A percentile compares a stretch with the other conserved stretches of the same genome.
phyloP scores from a whole-genome alignment of 2,888 invertebrate genomes.

The Flabesymbios commensalis region DNA sequence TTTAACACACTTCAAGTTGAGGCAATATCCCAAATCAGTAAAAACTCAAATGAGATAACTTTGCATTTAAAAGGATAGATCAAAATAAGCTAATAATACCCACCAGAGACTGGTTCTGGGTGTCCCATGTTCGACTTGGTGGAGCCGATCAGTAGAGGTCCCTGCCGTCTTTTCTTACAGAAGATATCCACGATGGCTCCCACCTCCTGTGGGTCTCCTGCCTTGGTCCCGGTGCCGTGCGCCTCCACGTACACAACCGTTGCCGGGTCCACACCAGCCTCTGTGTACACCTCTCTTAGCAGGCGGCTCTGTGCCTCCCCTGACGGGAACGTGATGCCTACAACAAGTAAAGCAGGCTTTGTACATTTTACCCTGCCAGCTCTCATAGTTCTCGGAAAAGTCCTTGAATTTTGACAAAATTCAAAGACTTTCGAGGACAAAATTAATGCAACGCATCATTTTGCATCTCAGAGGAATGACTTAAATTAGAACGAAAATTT shows the following conservation, averaged over 20 bases:
- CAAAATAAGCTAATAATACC: too few species aligned
- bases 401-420: too few species aligned
- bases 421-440: too few species aligned
- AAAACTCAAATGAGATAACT: too few species aligned
- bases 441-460: too few species aligned
- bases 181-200: constrained; percentile 83
- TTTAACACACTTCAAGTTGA: too few species aligned
- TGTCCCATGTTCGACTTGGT: constrained; percentile 99
- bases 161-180: constrained; percentile 49
- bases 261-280: constrained; percentile 78
- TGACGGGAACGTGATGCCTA: constrained; percentile 66
- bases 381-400: too few species aligned
- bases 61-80: too few species aligned
- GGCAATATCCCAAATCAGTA: too few species aligned
- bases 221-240: constrained; percentile 96
- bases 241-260: constrained; percentile 93
- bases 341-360: neutral
- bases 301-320: constrained; percentile 72
- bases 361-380: too few species aligned
- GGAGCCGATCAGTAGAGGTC: constrained; percentile 87
- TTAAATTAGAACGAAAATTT: too few species aligned
- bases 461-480: too few species aligned
- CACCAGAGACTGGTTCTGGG: constrained; percentile 77
- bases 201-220: constrained; percentile 94
- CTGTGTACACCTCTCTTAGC: constrained; percentile 78